Evolutionary conservation across 2,888 invertebrate species (phyloP), one percentile per base, ranked within the genome.

Genomic region (Chrysolina americana): DNA sequence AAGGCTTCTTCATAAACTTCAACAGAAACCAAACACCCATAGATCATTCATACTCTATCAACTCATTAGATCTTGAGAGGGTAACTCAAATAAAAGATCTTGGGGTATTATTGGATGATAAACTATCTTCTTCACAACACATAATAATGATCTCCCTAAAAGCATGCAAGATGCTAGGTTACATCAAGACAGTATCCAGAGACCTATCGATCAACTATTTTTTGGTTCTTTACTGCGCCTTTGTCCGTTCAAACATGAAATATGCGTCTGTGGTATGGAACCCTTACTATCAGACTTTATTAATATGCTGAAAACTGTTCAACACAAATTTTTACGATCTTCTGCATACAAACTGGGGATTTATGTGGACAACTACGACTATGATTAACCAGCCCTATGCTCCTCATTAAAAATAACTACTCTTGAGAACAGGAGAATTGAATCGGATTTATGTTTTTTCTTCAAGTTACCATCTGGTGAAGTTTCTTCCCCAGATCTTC

Each of bases 361-460:
- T 19, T 3, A 13, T 36, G 36, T 28, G n/a, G 64, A n/a, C 41
- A 64, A 64, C 15, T 41, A 64, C n/a, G 41, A 64, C 44, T 17
- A 19, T 41, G 64, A 64, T 41, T 63, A 63, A 19, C 9, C 64
- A 64, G 41, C 41, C 19, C 19, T 64, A 64, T 64, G 64, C 13
- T 64, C 64, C 1, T 17, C 9, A 13, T 44, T 64, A 36, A 47
- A 21, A 5, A 65, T 65, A 13, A 44, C 41, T 44, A 3, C 19
- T 11, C 65, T 41, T 6, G 44, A 44, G 15, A 65, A 21, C 10
- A 65, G 65, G 28, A 65, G 17, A 65, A 65, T 44, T 2, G 44
- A 36, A 65, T 15, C 44, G 2, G 65, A 44, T 47, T 65, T 65
- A 19, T 65, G 65, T 28, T 65, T 41, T n/a, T 65, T 65, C 44